phyloP scores from a whole-genome alignment of 2,888 invertebrate species.

The Muschampia plurimacula region DNA sequence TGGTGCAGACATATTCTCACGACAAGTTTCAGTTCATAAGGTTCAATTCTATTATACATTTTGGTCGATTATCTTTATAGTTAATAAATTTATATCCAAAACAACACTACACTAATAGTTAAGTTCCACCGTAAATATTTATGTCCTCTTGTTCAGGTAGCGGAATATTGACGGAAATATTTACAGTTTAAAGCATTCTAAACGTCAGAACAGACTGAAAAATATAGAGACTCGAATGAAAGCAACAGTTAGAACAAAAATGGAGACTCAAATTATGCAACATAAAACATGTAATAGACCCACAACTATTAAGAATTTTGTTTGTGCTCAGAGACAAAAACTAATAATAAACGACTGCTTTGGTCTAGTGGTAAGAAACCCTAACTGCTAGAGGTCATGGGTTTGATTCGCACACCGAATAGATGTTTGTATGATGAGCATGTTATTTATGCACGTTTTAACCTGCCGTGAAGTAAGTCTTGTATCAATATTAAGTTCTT shows the following conservation, averaged over 20 bases:
- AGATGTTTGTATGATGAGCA: too few relatives aligned
- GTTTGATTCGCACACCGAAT: too few relatives aligned
- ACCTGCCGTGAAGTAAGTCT: too few relatives aligned
- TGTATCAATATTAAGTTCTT: too few relatives aligned
- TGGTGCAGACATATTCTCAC: neutral
- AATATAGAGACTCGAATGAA: neutral
- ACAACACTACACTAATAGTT: conserved; percentile 6
- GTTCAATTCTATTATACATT: conserved; percentile 4
- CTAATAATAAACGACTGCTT: too few relatives aligned
- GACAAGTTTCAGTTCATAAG: conserved; percentile 2
- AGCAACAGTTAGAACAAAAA: neutral
- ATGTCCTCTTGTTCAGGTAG: neutral
- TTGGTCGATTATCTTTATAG: conserved; percentile 9
- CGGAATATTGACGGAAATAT: conserved; percentile 5
- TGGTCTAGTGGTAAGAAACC: too few relatives aligned
- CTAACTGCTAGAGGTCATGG: too few relatives aligned
- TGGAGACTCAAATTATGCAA: too few relatives aligned
- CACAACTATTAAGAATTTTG: too few relatives aligned
- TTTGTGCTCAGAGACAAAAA: too few relatives aligned
- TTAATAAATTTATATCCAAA: conserved; percentile 13
- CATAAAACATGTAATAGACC: too few relatives aligned
- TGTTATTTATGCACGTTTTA: too few relatives aligned
- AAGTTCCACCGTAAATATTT: neutral
- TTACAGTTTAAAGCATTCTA: conserved; percentile 6
- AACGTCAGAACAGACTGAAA: conserved; percentile 4